These are phyloP conservation scores for Habrosyne pyritoides DNA, from an alignment of 2,888 invertebrate species.

Conservation along the genomic window DNA sequence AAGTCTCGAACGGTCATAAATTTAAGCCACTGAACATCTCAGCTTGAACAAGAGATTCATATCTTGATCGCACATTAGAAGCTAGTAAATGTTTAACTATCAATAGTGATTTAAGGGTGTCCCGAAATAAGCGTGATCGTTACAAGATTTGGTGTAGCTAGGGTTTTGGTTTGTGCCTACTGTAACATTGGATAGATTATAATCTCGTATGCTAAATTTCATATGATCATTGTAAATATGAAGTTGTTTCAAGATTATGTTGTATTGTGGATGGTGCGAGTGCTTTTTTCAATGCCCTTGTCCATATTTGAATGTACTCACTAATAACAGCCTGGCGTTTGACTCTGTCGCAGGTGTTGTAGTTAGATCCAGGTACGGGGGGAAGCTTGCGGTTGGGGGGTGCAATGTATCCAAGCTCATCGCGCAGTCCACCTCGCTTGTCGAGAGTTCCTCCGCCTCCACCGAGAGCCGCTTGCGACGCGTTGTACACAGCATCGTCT, in stretches of 20 bases:
- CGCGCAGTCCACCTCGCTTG: conserved; percentile 91
- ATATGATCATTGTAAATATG: background rate
- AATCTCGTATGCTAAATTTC: background rate
- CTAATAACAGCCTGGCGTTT: conserved; percentile 96
- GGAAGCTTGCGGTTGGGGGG: conserved; percentile 96
- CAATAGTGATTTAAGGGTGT: background rate
- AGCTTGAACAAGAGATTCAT: background rate
- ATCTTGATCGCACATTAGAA: background rate
- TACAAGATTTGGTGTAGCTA: background rate
- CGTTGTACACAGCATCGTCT: conserved; percentile 97
- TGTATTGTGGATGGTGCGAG: background rate
- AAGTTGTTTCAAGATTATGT: background rate
- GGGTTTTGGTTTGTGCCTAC: background rate
- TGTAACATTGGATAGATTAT: background rate
- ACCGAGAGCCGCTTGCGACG: conserved; percentile 87
- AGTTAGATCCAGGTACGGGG: conserved; percentile 96
- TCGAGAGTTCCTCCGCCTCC: conserved; percentile 89
- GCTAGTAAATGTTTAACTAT: too few relatives aligned
- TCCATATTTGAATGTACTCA: conserved; percentile 79
- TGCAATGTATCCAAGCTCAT: conserved; percentile 96
- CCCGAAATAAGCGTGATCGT: background rate
- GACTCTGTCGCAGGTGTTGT: conserved; percentile 96
- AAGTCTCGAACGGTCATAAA: conserved; percentile 11
- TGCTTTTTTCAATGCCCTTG: background rate
- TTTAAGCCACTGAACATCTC: too few relatives aligned